These are phyloP conservation scores for Molorchus minor DNA, from an alignment of 2,888 invertebrate genomes.

Conservation along the genomic window DNA sequence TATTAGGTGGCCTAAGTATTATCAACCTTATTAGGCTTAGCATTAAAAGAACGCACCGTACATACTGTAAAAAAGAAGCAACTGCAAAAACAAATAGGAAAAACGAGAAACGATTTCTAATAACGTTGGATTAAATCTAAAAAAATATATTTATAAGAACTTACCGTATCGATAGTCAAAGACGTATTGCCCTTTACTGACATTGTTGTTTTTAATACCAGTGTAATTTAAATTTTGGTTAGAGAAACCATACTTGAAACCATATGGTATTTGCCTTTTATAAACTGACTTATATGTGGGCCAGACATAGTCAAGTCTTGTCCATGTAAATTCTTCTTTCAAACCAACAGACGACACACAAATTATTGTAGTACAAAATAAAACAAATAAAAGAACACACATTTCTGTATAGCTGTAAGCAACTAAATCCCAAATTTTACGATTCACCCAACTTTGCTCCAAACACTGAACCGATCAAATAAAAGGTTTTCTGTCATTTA, in stretches of 20 bases:
- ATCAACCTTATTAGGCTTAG: too few species aligned
- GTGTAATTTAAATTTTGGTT: neutral
- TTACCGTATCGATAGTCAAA: constrained; percentile 35
- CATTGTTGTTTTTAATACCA: neutral
- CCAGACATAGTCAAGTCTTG: constrained; percentile 51
- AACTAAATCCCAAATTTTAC: too few species aligned
- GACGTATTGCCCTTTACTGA: neutral
- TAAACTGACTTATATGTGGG: constrained; percentile 12
- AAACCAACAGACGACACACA: constrained; percentile 43
- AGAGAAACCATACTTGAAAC: neutral
- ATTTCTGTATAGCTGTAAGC: too few species aligned
- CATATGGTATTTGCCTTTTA: neutral
- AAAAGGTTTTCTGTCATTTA: too few species aligned
- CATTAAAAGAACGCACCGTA: too few species aligned
- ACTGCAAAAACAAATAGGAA: too few species aligned
- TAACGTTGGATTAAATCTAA: too few species aligned
- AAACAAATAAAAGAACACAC: neutral
- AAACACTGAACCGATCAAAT: too few species aligned
- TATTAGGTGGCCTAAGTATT: too few species aligned
- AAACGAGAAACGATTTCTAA: too few species aligned
- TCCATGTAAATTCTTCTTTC: constrained; percentile 59
- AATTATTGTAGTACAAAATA: neutral
- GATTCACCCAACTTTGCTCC: too few species aligned
- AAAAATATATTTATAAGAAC: neutral
- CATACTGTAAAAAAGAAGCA: too few species aligned